Evolutionary conservation across 2,797 vertebrate genomes (phyloP).

Genomic region (Oreortyx pictus): DNA sequence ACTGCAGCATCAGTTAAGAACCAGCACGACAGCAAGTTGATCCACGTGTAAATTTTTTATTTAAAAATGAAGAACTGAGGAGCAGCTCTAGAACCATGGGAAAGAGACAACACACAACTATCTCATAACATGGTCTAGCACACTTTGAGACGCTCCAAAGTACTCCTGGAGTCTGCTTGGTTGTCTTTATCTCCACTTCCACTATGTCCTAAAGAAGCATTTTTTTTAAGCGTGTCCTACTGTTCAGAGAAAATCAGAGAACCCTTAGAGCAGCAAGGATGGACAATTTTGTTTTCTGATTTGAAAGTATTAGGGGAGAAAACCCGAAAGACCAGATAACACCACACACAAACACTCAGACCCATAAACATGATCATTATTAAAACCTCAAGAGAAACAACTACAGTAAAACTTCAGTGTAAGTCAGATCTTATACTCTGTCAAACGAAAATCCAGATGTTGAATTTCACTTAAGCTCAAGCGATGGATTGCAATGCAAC

Average conservation of each 20-base stretch:
- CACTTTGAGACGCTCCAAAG: not conserved
- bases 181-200: not conserved
- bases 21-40: not conserved
- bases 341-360: not conserved
- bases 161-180: not conserved
- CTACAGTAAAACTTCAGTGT: not conserved
- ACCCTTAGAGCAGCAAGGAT: not conserved
- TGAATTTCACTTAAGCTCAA: not conserved
- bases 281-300: not conserved
- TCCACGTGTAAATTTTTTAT: not conserved
- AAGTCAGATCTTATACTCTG: not conserved
- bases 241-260: not conserved
- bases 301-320: not conserved
- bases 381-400: not conserved
- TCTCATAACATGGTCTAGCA: not conserved
- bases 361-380: not conserved
- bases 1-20: not conserved
- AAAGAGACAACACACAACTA: not conserved
- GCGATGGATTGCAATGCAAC: not conserved
- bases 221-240: not conserved
- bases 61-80: not conserved
- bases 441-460: not conserved
- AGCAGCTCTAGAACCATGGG: not conserved
- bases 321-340: not conserved
- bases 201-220: not conserved